Evolutionary conservation across 2,888 invertebrate genomes (phyloP).

Genomic region (Thereva unica): DNA sequence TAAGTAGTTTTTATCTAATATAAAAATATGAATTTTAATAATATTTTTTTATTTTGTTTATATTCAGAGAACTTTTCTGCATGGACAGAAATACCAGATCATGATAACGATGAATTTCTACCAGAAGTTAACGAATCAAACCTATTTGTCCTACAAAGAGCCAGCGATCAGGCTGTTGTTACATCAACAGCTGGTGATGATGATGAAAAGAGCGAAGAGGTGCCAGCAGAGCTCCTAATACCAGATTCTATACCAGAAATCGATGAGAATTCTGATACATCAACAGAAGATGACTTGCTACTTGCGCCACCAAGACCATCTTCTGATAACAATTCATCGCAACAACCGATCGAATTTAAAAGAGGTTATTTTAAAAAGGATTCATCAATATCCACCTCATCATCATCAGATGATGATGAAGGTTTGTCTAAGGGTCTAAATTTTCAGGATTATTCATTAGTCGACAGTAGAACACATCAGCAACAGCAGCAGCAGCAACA

Average conservation of each 20-base stretch:
- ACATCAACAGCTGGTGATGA: slow-evolving; percentile 47
- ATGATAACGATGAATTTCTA: slow-evolving; percentile 54
- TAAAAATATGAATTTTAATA: neutral
- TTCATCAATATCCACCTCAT: slow-evolving; percentile 53
- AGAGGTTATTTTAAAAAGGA: slow-evolving; percentile 55
- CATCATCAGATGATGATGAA: slow-evolving; percentile 55
- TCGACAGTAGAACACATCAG: slow-evolving; percentile 43
- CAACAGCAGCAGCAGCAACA: slow-evolving; percentile 3
- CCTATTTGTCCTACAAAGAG: slow-evolving; percentile 53
- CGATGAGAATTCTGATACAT: slow-evolving; percentile 54
- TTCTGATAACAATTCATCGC: slow-evolving; percentile 27
- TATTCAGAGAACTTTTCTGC: slow-evolving; percentile 45
- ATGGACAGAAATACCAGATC: slow-evolving; percentile 49
- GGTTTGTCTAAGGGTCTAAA: slow-evolving; percentile 54
- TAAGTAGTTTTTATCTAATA: slow-evolving; percentile 42
- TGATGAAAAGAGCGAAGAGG: slow-evolving; percentile 55
- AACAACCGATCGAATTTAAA: slow-evolving; percentile 51
- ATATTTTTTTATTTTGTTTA: slow-evolving; percentile 23
- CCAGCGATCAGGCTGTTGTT: slow-evolving; percentile 53
- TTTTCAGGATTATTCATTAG: slow-evolving; percentile 51
- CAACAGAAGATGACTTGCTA: slow-evolving; percentile 46
- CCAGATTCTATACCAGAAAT: slow-evolving; percentile 57
- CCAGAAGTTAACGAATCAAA: slow-evolving; percentile 55
- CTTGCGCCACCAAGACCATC: slow-evolving; percentile 22
- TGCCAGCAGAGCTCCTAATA: slow-evolving; percentile 55